Evolutionary conservation across 2,797 vertebrate genomes (phyloP).

Genomic region (Steatocranus sp.): DNA sequence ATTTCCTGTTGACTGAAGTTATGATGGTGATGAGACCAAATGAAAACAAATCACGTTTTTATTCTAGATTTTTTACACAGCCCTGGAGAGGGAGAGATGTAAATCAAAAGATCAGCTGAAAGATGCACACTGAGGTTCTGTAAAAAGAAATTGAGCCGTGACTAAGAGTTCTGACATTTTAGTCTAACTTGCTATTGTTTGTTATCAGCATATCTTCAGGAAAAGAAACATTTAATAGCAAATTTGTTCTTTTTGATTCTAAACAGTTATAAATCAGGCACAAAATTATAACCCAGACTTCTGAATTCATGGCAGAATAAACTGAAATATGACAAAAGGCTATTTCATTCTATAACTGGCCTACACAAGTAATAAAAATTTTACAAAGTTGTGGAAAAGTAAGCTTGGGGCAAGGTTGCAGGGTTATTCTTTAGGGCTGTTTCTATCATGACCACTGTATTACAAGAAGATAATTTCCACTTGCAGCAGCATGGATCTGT

Average conservation of each 20-base stretch:
- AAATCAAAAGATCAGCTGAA: not conserved
- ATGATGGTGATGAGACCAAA: not conserved
- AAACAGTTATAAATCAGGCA: not conserved
- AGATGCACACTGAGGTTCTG: not conserved
- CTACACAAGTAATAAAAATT: fast-evolving
- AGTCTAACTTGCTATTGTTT: not conserved
- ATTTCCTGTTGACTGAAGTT: not conserved
- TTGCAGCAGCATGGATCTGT: not conserved
- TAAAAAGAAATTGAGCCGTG: not conserved
- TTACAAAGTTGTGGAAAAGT: not conserved
- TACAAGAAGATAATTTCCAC: not conserved
- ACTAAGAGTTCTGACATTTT: not conserved
- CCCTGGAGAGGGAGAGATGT: not conserved
- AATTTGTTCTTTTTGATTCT: not conserved
- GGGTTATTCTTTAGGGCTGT: not conserved
- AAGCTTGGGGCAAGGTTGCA: fast-evolving
- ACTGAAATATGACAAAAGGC: not conserved
- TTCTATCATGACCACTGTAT: not conserved
- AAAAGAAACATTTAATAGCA: not conserved
- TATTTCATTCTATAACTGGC: fast-evolving
- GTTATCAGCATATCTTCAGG: fast-evolving
- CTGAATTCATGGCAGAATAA: not conserved
- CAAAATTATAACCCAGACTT: not conserved
- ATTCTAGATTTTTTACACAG: not conserved
- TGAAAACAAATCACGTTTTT: not conserved